A percentile compares a stretch with the other conserved stretches of the same genome.
These are phyloP conservation scores for Mirza zaza DNA, from an alignment of 2,113 vertebrate species.

Conservation along the genomic window DNA sequence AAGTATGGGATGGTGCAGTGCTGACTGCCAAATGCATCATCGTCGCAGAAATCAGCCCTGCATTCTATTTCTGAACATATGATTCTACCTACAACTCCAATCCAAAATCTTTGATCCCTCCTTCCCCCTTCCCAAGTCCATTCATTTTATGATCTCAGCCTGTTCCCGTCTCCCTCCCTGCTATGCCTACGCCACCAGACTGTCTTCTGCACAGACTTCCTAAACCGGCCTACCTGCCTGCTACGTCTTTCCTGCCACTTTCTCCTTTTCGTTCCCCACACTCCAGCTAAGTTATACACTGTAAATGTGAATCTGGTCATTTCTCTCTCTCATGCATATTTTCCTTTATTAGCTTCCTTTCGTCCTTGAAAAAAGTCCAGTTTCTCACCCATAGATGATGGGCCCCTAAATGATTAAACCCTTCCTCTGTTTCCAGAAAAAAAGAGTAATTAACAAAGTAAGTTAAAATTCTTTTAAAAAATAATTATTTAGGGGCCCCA, in stretches of 20 bases:
- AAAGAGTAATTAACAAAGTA: not conserved
- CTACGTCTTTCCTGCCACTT: not conserved
- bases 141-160: no score
- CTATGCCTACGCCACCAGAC: rapidly evolving
- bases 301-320: not conserved
- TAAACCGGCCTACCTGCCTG: not conserved
- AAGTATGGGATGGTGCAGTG: not conserved
- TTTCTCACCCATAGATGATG: not conserved
- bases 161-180: not conserved
- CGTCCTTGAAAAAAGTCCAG: not conserved
- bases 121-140: not conserved
- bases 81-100: not conserved
- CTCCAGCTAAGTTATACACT: not conserved
- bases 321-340: not conserved
- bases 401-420: not conserved
- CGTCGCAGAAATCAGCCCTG: not conserved
- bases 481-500: not conserved
- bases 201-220: no score
- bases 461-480: not conserved
- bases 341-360: not conserved
- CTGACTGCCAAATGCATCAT: not conserved
- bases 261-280: not conserved
- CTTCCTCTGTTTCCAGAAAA: not conserved
- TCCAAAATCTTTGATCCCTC: not conserved
- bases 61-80: not conserved